Percentiles rank a stretch among this genome's conserved stretches.
Evolutionary conservation across 2,113 vertebrate genomes (phyloP).

Genomic region (Macrotis lagotis): DNA sequence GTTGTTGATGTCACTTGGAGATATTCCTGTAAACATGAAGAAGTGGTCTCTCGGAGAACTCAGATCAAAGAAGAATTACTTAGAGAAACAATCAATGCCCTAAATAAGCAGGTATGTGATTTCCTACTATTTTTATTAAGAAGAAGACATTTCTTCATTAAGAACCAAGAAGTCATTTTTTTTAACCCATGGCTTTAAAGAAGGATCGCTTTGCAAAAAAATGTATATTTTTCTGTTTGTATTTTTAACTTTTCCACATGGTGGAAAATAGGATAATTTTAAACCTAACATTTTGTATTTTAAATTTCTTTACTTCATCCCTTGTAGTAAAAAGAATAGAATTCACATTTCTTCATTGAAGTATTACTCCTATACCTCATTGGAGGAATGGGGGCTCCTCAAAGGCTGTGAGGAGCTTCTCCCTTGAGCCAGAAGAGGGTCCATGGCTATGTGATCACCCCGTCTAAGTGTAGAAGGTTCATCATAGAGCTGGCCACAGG

Average conservation of each 20-base stretch:
- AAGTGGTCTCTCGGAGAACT: conserved; percentile 91
- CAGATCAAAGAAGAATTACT: conserved; percentile 90
- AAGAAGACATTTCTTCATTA: conserved; percentile 10
- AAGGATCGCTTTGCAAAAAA: conserved; percentile 18
- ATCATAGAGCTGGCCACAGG: too few relatives aligned
- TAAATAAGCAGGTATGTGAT: conserved; percentile 87
- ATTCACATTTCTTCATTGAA: not conserved
- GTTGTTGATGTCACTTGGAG: conserved; percentile 98
- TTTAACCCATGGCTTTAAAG: conserved; percentile 42
- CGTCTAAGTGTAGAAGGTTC: too few relatives aligned
- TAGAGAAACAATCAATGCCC: conserved; percentile 88
- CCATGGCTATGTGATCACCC: too few relatives aligned
- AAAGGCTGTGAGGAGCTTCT: not conserved
- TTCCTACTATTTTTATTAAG: conserved; percentile 17
- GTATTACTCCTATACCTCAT: not conserved
- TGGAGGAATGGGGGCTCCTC: not conserved
- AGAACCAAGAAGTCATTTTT: not conserved
- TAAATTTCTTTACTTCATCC: not conserved
- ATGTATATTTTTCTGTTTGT: conserved; percentile 34
- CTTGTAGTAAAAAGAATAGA: not conserved
- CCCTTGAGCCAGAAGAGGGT: too few relatives aligned
- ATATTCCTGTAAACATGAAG: conserved; percentile 95
- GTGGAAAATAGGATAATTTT: conserved; percentile 41
- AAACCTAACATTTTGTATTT: not conserved
- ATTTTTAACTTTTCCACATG: not conserved